Evolutionary conservation across 2,797 vertebrate species (phyloP).

Genomic region (Eulemur mongoz): DNA sequence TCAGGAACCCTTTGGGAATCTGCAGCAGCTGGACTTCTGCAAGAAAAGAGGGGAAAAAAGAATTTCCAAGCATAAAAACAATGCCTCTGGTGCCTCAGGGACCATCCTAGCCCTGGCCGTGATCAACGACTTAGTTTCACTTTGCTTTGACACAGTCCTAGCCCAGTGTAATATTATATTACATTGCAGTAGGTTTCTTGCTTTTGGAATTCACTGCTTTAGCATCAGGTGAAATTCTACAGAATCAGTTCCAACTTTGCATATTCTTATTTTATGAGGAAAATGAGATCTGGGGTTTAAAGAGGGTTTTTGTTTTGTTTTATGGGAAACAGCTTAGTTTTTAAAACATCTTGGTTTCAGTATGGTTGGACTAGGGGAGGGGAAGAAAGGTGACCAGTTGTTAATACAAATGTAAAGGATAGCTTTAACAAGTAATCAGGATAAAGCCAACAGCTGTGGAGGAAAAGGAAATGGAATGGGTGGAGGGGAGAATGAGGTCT

Average conservation of each 20-base stretch:
- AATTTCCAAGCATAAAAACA: constrained; percentile 44
- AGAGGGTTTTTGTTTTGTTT: constrained; percentile 44
- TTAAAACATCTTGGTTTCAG: constrained; percentile 13
- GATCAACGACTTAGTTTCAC: constrained; percentile 38
- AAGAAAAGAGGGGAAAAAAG: not conserved
- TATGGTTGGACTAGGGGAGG: not conserved
- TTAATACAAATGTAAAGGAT: constrained; percentile 72
- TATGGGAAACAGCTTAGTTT: constrained; percentile 26
- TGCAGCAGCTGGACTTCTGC: constrained; percentile 46
- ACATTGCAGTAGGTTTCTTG: constrained; percentile 37
- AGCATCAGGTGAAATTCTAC: constrained; percentile 43
- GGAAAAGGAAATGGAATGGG: constrained; percentile 65
- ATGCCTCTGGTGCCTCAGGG: not conserved
- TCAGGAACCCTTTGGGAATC: constrained; percentile 50
- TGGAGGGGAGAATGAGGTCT: constrained; percentile 50
- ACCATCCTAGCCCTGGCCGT: not conserved
- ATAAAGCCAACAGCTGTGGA: constrained; percentile 68
- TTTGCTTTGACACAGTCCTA: constrained; percentile 28
- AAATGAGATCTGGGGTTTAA: constrained; percentile 42
- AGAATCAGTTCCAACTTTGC: constrained; percentile 1
- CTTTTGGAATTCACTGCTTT: constrained; percentile 50
- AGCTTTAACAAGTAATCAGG: constrained; percentile 67
- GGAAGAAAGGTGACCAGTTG: constrained; percentile 55
- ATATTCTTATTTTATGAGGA: constrained; percentile 41
- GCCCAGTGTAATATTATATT: not conserved